These are phyloP conservation scores for Sebastes steindachneri DNA, from an alignment of 2,797 vertebrate genomes.

Conservation along the genomic window DNA sequence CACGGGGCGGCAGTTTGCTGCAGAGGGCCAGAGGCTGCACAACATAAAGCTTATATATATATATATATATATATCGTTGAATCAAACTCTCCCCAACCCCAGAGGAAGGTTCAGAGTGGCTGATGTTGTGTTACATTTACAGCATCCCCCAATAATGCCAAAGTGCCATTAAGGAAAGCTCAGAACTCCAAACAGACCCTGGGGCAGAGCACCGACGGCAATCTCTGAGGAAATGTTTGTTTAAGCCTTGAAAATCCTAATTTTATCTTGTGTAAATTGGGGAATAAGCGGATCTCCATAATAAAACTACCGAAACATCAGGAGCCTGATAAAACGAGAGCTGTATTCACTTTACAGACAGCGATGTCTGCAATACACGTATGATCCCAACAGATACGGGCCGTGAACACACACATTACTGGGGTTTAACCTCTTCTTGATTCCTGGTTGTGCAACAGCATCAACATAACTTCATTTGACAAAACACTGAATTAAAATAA, in stretches of 20 bases:
- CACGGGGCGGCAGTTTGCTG: conserved; percentile 19
- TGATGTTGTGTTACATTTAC: conserved; percentile 29
- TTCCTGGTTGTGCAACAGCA: background rate
- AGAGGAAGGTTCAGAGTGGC: conserved; percentile 10
- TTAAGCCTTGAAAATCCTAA: conserved; percentile 34
- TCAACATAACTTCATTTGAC: background rate
- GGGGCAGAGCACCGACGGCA: conserved; percentile 20
- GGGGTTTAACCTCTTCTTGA: background rate
- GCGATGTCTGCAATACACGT: background rate
- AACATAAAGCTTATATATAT: conserved; percentile 4
- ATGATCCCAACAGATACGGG: background rate
- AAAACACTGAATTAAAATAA: background rate
- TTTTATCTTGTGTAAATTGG: conserved; percentile 29
- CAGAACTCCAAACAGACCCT: conserved; percentile 42
- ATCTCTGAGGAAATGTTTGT: conserved; percentile 46
- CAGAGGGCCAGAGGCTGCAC: conserved; percentile 12
- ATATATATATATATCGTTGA: background rate
- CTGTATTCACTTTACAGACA: background rate
- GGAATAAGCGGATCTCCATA: background rate
- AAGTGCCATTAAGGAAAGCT: conserved; percentile 44
- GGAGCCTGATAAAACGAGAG: background rate
- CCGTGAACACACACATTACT: background rate
- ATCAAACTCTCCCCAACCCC: conserved; percentile 13
- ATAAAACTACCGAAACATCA: background rate
- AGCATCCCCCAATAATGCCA: conserved; percentile 26